A percentile compares a stretch with the other conserved stretches of the same genome.
phyloP scores from a whole-genome alignment of 2,888 invertebrate genomes.

The Rugalucina vietnamica region DNA sequence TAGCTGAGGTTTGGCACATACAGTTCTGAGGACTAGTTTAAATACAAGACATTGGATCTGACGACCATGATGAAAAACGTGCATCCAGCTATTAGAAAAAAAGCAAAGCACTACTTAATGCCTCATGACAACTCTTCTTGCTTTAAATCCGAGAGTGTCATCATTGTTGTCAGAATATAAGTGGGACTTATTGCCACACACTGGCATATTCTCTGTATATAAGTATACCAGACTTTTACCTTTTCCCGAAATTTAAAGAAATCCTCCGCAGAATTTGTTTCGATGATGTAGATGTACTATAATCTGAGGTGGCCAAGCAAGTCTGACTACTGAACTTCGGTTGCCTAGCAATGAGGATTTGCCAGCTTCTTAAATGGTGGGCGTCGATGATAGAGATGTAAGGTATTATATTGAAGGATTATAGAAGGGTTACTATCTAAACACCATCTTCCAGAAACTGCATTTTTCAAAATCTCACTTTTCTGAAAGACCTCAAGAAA shows the following conservation, averaged over 20 bases:
- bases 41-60: slow-evolving; percentile 15
- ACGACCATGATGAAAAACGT: neutral
- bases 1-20: slow-evolving; percentile 2
- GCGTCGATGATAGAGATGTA: neutral
- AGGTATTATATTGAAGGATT: neutral
- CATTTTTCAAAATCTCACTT: no score
- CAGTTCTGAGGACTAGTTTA: slow-evolving; percentile 14
- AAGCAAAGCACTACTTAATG: neutral
- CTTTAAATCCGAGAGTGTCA: slow-evolving; percentile 4
- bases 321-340: neutral
- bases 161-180: neutral
- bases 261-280: neutral
- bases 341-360: slow-evolving; percentile 7
- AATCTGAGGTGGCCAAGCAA: neutral
- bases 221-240: neutral
- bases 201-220: slow-evolving; percentile 2
- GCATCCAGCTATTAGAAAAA: neutral
- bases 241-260: neutral
- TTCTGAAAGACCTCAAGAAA: no score
- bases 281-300: neutral
- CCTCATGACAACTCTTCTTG: slow-evolving; percentile 1
- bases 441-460: no score
- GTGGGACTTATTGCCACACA: slow-evolving; percentile 20
- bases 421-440: neutral
- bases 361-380: neutral